Evolutionary conservation across 30 jellyfish, hydroid and myxozoan species (phyloP).

Genomic region (Pelagia noctiluca): DNA sequence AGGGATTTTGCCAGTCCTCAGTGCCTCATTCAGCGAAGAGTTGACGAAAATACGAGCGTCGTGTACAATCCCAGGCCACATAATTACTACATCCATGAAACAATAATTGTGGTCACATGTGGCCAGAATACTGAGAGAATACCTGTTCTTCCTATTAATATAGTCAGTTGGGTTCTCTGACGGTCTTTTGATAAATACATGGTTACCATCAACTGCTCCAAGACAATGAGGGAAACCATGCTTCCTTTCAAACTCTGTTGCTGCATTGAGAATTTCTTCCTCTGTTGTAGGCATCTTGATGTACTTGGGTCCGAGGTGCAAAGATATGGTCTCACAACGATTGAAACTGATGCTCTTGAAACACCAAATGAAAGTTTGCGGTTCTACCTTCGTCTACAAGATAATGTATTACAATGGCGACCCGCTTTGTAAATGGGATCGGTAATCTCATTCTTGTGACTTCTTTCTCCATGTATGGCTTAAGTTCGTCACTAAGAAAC

Average conservation of each 20-base stretch:
- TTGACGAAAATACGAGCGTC: too few species aligned
- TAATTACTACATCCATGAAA: too few species aligned
- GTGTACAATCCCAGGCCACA: too few species aligned
- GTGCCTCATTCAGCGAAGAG: not conserved
- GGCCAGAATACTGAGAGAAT: too few species aligned
- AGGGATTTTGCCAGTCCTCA: slow-evolving; percentile 18
- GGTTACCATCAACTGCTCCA: slow-evolving; percentile 35
- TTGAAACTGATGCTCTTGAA: slow-evolving; percentile 32
- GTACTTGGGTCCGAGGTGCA: slow-evolving; percentile 31
- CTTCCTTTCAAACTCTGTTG: too few species aligned
- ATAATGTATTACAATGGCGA: slow-evolving; percentile 40
- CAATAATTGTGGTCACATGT: too few species aligned
- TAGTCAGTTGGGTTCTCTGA: slow-evolving; percentile 4
- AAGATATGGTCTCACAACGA: not conserved
- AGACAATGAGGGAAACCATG: too few species aligned
- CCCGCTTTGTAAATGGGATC: not conserved
- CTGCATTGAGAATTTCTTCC: not conserved
- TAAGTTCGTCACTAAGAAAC: not conserved
- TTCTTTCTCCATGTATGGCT: not conserved
- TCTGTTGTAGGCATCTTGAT: slow-evolving; percentile 48
- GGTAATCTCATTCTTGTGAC: not conserved
- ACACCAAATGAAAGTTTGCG: slow-evolving; percentile 34
- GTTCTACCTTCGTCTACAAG: slow-evolving; percentile 27
- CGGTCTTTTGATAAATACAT: slow-evolving; percentile 20
- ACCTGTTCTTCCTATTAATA: not conserved